A percentile compares a stretch with the other conserved stretches of the same genome.
phyloP scores from a whole-genome alignment of 2,113 vertebrate genomes.

The Verasper variegatus region DNA sequence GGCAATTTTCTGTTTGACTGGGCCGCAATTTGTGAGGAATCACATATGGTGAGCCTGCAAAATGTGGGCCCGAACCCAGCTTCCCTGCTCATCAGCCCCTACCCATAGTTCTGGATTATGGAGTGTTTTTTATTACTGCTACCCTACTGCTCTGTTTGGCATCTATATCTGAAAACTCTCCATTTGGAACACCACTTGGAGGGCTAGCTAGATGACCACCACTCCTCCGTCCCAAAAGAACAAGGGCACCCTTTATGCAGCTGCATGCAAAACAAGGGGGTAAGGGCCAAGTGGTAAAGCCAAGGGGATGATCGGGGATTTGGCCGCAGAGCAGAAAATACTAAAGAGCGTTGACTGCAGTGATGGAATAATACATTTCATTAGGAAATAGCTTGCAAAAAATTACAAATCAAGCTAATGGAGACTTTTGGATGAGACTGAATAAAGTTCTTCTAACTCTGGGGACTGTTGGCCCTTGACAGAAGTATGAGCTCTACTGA shows the following conservation, averaged over 20 bases:
- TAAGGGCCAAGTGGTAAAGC: background rate
- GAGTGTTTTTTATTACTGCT: background rate
- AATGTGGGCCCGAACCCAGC: background rate
- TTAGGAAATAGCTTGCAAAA: background rate
- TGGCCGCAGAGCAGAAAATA: background rate
- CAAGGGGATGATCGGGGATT: background rate
- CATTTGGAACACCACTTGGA: background rate
- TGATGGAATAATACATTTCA: background rate
- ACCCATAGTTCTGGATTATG: background rate
- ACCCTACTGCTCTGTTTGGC: background rate
- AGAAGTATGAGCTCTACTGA: no score
- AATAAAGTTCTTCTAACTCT: no score
- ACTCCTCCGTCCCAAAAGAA: background rate
- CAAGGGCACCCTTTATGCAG: background rate
- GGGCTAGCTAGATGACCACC: background rate
- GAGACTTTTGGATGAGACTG: background rate
- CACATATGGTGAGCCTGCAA: conserved; percentile 19
- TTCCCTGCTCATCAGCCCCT: background rate
- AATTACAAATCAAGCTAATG: background rate
- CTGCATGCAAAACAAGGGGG: background rate
- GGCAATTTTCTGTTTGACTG: conserved; percentile 7
- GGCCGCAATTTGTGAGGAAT: conserved; percentile 13
- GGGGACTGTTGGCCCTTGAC: no score
- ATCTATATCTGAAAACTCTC: background rate
- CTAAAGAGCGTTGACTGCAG: background rate